A percentile compares a stretch with the other conserved stretches of the same genome.
Evolutionary conservation across 2,797 vertebrate genomes (phyloP).

Genomic region (Sphenopsis melanotis): DNA sequence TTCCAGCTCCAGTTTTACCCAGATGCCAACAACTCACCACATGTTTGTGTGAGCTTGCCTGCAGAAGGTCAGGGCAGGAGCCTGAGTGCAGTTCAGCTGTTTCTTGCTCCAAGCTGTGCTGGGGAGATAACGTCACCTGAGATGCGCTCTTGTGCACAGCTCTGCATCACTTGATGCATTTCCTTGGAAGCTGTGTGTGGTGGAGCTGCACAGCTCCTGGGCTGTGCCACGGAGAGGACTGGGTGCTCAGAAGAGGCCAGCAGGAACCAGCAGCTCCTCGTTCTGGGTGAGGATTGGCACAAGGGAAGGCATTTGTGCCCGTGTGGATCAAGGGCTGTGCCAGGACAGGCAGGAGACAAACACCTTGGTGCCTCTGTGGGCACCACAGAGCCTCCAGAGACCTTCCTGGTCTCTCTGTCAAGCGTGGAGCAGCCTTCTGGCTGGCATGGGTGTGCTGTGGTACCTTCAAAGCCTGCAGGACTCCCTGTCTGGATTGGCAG

Average conservation of each 20-base stretch:
- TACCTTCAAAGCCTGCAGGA: not conserved
- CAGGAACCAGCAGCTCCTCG: not conserved
- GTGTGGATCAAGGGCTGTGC: not conserved
- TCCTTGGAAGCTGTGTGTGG: not conserved
- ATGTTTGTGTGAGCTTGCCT: not conserved
- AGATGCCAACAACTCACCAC: not conserved
- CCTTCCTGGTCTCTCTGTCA: not conserved
- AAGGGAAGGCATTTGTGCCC: not conserved
- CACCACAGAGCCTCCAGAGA: not conserved
- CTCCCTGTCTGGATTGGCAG: not conserved
- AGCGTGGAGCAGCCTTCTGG: fast-evolving
- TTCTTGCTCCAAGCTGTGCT: not conserved
- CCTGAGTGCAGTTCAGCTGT: not conserved
- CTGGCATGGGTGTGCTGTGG: not conserved
- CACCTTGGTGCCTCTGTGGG: fast-evolving
- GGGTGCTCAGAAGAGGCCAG: not conserved
- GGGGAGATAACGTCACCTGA: fast-evolving
- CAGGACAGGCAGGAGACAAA: not conserved
- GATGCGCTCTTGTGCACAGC: not conserved
- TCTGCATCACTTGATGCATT: not conserved
- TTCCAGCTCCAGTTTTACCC: not conserved
- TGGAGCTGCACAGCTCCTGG: not conserved
- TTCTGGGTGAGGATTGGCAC: fast-evolving
- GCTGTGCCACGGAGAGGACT: not conserved
- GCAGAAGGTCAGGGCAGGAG: not conserved